Conservation (phyloP, 2,797 vertebrate species). For the Onychomys torridus region DNA sequence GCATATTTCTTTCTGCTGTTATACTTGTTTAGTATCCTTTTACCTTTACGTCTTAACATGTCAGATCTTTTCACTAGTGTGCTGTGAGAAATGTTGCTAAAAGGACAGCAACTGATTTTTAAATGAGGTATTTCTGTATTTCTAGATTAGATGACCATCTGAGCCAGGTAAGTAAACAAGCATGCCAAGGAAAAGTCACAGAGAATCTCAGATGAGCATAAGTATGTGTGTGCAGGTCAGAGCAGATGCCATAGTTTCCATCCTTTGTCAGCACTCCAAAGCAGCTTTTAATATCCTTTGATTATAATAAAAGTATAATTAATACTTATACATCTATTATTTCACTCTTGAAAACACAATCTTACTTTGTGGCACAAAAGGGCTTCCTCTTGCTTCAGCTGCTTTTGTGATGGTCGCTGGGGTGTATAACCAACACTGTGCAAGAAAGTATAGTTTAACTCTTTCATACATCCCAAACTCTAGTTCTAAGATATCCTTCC, state of each 20-base stretch:
- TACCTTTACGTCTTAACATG: background rate
- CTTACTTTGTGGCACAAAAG: background rate
- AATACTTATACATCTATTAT: background rate
- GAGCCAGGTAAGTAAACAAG: background rate
- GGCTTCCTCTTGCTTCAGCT: background rate
- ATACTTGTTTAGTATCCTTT: background rate
- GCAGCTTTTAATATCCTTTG: background rate
- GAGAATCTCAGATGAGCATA: background rate
- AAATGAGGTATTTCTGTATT: background rate
- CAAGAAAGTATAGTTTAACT: background rate
- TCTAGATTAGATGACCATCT: background rate
- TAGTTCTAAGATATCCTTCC: background rate
- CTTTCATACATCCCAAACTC: background rate
- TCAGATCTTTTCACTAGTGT: background rate
- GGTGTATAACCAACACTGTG: background rate
- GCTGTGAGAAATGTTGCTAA: background rate
- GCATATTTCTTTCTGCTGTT: background rate
- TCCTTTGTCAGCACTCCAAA: background rate
- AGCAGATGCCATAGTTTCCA: background rate
- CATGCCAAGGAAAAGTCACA: background rate
- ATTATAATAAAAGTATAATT: background rate
- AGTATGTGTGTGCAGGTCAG: no score
- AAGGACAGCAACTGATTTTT: background rate
- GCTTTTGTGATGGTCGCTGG: background rate
- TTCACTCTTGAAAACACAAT: background rate